Base-by-base conservation (phyloP, 1,140 invertebrate species). In the Pseudomyrmex pallidus region DNA sequence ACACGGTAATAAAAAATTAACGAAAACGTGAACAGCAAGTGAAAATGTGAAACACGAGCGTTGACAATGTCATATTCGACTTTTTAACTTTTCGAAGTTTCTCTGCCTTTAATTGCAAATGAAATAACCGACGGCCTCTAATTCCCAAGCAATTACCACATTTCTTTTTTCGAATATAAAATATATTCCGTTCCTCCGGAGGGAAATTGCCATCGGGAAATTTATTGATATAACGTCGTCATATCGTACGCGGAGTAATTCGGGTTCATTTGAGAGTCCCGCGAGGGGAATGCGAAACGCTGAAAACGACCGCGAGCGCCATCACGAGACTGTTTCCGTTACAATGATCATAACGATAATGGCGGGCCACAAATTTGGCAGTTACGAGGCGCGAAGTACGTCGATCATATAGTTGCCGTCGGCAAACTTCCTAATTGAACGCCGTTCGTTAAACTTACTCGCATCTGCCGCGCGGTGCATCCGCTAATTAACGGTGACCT, bases 361-460 rank as follows among this genome's bases (percentile, higher is more conserved):
- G 44, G 48, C 57, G 17, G 17, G 73, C 76, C 48, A 35, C 35
- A 17, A 74, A 70, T 80, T 82, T 22, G 70, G 48, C 70, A 62
- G 48, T 54, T 67, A 57, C 66, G 76, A 61, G 17, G 76, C 35
- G 74, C 74, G 13, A 68, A 78, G 74, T 72, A 80, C 66, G 66
- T 59, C 44, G 76, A 80, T 72, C 76, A 80, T 35, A 35, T 59
- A 61, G 20, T 61, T 61, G 76, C 66, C 22, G 25, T n/a, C 62
- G 59, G 80, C 68, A 50, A 82, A 82, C 80, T 82, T 82, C 72
- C 80, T 82, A 82, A 82, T 82, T 82, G 70, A 74, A 82, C 61
- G 52, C 20, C 48, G 68, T 72, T 74, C 78, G 72, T 74, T 82
- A 74, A 82, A 82, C 70, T 82, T 82, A 17, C 52, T 59, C 54